These are phyloP conservation scores for Rhinolophus sinicus DNA, from an alignment of 2,113 vertebrate genomes.

Conservation along the genomic window DNA sequence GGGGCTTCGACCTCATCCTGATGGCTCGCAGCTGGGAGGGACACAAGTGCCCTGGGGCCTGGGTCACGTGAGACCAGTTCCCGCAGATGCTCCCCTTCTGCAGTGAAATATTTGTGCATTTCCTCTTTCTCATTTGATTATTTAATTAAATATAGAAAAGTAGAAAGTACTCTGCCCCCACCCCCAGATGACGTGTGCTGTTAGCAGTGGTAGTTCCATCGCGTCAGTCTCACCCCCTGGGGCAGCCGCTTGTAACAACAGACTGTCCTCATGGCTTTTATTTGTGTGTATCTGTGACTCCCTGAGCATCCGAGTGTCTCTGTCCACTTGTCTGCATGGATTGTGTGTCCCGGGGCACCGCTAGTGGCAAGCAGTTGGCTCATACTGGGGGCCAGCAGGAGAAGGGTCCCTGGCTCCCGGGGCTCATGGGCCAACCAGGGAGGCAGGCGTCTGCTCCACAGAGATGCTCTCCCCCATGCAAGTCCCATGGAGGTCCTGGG, in stretches of 20 bases:
- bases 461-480: no score
- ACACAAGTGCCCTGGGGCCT: rapidly evolving
- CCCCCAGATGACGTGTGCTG: no score
- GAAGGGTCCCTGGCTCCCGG: not conserved
- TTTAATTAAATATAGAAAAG: not conserved
- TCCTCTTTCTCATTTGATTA: not conserved
- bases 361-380: rapidly evolving
- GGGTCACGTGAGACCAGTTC: not conserved
- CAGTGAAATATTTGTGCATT: not conserved
- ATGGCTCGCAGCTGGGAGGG: rapidly evolving
- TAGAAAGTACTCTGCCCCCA: not conserved
- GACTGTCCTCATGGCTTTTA: no score
- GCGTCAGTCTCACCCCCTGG: not conserved
- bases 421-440: not conserved
- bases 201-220: not conserved
- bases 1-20: not conserved
- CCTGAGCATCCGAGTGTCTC: not conserved
- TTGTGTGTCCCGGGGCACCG: not conserved
- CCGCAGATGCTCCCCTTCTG: not conserved
- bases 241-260: not conserved
- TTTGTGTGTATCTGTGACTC: no score
- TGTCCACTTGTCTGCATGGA: not conserved
- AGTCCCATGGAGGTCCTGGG: not conserved
- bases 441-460: no score
- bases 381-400: no score